A percentile compares a stretch with the other conserved stretches of the same genome.
These are phyloP conservation scores for Napeogenes inachia DNA, from an alignment of 2,888 invertebrate genomes.

Conservation along the genomic window DNA sequence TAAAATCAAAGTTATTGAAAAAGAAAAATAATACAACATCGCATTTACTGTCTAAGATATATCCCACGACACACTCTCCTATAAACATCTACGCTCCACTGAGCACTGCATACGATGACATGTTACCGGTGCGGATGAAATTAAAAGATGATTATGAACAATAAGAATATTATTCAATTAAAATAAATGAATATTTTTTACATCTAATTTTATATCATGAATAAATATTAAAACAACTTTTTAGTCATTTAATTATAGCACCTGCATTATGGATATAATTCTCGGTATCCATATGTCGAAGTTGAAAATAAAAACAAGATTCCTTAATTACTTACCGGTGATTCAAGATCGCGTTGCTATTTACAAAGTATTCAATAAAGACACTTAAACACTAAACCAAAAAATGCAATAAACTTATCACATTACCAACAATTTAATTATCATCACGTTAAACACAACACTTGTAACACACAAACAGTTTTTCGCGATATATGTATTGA, in stretches of 20 bases:
- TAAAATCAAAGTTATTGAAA: conserved; percentile 17
- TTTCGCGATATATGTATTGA: conserved; percentile 49
- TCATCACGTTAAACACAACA: conserved; percentile 23
- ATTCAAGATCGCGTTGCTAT: conserved; percentile 19
- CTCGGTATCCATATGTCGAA: conserved; percentile 2
- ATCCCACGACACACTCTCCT: conserved; percentile 31
- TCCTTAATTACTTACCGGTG: conserved; percentile 21
- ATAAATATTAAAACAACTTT: conserved; percentile 2
- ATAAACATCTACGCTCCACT: conserved; percentile 27
- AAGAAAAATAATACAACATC: conserved; percentile 24
- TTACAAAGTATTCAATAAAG: conserved; percentile 16
- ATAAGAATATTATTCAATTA: neutral
- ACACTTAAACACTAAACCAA: conserved; percentile 26
- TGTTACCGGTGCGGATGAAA: conserved; percentile 52
- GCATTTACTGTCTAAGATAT: conserved; percentile 22
- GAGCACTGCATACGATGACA: conserved; percentile 38
- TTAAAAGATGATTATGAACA: conserved; percentile 35
- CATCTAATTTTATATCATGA: conserved; percentile 13
- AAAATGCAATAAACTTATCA: conserved; percentile 26
- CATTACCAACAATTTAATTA: conserved; percentile 27
- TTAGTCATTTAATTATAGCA: neutral
- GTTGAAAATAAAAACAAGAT: conserved; percentile 4
- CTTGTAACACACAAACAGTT: conserved; percentile 29
- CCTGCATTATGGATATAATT: neutral
- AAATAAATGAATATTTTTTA: conserved; percentile 12